Evolutionary conservation across 2,797 vertebrate species (phyloP).

Genomic region (Micromesistius poutassou): DNA sequence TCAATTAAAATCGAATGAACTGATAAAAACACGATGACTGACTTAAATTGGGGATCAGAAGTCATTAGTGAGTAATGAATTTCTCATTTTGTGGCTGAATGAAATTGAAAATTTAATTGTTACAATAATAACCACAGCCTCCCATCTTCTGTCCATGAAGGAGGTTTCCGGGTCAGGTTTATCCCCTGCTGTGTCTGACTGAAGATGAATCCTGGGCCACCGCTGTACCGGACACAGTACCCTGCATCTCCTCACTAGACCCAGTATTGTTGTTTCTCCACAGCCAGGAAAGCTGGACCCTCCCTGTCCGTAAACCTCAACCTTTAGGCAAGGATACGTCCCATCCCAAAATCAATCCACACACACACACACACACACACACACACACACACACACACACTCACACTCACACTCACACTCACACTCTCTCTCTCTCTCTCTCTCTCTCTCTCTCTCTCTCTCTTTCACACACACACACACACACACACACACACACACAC

Average conservation of each 20-base stretch:
- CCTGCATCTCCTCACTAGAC: conserved; percentile 39
- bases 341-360: conserved; percentile 53
- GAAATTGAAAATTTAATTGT: neutral
- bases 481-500: neutral
- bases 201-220: neutral
- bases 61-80: too few species aligned
- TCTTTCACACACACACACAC: neutral
- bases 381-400: neutral
- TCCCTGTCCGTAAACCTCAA: conserved; percentile 63
- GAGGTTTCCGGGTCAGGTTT: neutral
- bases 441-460: too few species aligned
- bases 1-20: too few species aligned
- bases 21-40: too few species aligned
- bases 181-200: neutral
- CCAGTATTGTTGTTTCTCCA: conserved; percentile 36
- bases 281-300: conserved; percentile 49
- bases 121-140: neutral
- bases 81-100: neutral
- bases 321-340: conserved; percentile 52
- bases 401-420: neutral
- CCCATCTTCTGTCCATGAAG: neutral
- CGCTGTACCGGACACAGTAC: neutral
- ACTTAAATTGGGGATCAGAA: neutral
- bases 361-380: neutral
- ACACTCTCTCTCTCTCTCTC: too few species aligned